Evolutionary conservation across 2,797 vertebrate species (phyloP).

Genomic region (Lagodon rhomboides): DNA sequence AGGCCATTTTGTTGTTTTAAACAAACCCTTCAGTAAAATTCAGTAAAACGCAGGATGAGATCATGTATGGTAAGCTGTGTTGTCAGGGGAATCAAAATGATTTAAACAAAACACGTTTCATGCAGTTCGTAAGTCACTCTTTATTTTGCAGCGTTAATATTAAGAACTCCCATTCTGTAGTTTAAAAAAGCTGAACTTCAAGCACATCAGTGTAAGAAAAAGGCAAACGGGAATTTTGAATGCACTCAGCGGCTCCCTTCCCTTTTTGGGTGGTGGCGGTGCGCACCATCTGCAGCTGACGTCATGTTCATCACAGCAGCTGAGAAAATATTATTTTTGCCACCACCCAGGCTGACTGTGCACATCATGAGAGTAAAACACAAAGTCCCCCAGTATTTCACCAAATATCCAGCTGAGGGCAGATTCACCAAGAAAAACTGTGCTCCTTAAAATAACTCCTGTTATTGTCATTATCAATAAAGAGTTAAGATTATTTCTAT

Average conservation of each 20-base stretch:
- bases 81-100: background rate
- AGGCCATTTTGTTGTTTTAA: background rate
- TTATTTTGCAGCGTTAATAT: slow-evolving; percentile 51
- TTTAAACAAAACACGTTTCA: background rate
- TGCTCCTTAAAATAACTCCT: background rate
- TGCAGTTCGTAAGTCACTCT: slow-evolving; percentile 35
- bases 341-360: slow-evolving; percentile 19
- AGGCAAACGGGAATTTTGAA: slow-evolving; percentile 22
- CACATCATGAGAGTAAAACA: slow-evolving; percentile 27
- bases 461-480: background rate
- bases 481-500: background rate
- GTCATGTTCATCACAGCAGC: slow-evolving; percentile 25
- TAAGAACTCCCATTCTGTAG: slow-evolving; percentile 1
- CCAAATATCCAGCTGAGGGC: background rate
- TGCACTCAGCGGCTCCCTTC: background rate
- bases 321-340: slow-evolving; percentile 20
- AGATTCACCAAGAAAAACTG: background rate
- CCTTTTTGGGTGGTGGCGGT: background rate
- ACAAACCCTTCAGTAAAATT: background rate
- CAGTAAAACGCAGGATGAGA: background rate
- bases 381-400: slow-evolving; percentile 19
- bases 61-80: background rate
- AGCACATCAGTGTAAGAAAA: slow-evolving; percentile 28
- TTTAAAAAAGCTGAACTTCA: slow-evolving; percentile 7
- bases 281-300: slow-evolving; percentile 31